Conservation (phyloP, 2,888 invertebrate species). For the Andrena chrysosceles region DNA sequence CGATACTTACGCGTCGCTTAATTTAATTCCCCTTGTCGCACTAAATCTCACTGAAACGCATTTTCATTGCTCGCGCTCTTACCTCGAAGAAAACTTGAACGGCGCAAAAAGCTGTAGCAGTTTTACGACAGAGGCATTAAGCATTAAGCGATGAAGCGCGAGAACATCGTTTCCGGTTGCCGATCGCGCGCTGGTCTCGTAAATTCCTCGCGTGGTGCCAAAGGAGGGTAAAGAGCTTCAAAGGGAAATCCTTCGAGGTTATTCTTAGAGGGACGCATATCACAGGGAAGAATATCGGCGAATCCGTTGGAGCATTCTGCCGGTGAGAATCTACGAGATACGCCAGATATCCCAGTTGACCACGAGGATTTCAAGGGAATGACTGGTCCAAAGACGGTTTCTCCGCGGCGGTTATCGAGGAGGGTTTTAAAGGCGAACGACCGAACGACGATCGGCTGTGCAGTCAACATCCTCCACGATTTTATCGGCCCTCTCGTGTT, state of each 20-base stretch:
- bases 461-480: conserved; percentile 51
- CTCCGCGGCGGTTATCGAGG: conserved; percentile 48
- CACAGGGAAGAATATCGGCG: conserved; percentile 33
- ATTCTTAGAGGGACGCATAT: conserved; percentile 34
- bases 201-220: conserved; percentile 12
- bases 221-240: conserved; percentile 1
- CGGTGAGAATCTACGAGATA: conserved; percentile 54
- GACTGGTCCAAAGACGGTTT: conserved; percentile 50
- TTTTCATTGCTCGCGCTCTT: neutral
- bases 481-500: conserved; percentile 57
- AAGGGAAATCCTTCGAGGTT: conserved; percentile 32
- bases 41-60: conserved; percentile 1
- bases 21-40: neutral
- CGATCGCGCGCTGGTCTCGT: neutral
- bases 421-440: conserved; percentile 62
- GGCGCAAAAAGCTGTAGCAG: neutral
- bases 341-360: conserved; percentile 57
- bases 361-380: conserved; percentile 54
- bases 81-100: conserved; percentile 2
- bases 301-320: conserved; percentile 30
- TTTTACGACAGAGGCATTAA: conserved; percentile 25
- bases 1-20: neutral
- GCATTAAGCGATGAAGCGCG: conserved; percentile 33
- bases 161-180: conserved; percentile 11
- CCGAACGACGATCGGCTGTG: conserved; percentile 48